Evolutionary conservation across 1,140 invertebrate genomes (phyloP).

Genomic region (Cydia amplana): DNA sequence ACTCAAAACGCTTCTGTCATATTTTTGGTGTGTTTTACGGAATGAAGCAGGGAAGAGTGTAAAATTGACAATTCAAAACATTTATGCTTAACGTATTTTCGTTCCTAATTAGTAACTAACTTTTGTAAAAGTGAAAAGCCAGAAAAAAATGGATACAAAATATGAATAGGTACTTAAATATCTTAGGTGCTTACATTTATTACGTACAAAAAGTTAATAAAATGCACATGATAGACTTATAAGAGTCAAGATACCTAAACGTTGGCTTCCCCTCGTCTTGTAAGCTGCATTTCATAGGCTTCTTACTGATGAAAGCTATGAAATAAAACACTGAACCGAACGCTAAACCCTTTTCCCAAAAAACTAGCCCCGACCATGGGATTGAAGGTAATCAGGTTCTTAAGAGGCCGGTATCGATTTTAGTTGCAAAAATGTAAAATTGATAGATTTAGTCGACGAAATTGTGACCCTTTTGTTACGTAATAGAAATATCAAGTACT

Average conservation of each 20-base stretch:
- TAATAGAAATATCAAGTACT: too few species aligned
- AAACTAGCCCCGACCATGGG: not conserved
- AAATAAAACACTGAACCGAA: not conserved
- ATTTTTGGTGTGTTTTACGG: not conserved
- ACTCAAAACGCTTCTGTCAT: constrained; percentile 24
- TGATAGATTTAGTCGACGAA: too few species aligned
- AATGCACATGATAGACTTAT: too few species aligned
- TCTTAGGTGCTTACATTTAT: too few species aligned
- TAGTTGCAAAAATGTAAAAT: too few species aligned
- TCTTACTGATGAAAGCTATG: not conserved
- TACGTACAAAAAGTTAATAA: too few species aligned
- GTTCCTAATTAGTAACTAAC: not conserved
- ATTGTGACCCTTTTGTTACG: too few species aligned
- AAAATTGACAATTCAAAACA: not conserved
- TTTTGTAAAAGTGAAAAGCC: too few species aligned
- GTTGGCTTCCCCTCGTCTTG: not conserved
- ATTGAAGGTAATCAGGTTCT: not conserved
- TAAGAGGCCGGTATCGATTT: too few species aligned
- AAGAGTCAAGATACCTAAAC: not conserved
- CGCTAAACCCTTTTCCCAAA: not conserved
- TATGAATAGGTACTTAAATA: too few species aligned
- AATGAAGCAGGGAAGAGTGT: not conserved
- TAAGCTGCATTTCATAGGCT: not conserved
- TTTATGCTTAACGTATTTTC: not conserved
- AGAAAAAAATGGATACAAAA: too few species aligned